Evolutionary conservation across 1,140 invertebrate genomes (phyloP).

Genomic region (Caenorhabditis tropicalis): DNA sequence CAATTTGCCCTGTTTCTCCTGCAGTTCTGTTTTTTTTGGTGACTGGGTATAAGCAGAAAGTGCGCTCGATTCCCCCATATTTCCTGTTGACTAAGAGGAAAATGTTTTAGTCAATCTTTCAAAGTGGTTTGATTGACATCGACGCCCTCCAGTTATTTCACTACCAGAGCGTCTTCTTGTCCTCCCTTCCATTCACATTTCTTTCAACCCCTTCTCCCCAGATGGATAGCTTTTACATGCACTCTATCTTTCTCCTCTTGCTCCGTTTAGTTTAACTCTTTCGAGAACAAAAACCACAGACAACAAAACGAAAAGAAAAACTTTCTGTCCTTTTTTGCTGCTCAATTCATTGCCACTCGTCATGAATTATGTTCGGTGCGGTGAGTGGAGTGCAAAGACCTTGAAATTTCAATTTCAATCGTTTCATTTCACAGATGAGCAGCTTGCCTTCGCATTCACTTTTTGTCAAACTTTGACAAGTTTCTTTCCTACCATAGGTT

Average conservation of each 20-base stretch:
- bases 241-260: neutral
- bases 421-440: conserved; percentile 18
- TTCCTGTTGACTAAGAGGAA: conserved; percentile 35
- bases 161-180: neutral
- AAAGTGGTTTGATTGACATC: conserved; percentile 40
- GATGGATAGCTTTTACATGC: conserved; percentile 33
- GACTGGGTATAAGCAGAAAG: neutral
- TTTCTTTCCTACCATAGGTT: neutral
- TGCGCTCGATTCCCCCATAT: conserved; percentile 3
- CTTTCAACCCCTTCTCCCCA: neutral
- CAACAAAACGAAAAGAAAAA: neutral
- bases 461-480: neutral
- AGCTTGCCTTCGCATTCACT: neutral
- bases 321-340: neutral
- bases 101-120: conserved; percentile 25
- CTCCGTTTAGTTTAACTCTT: neutral
- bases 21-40: neutral
- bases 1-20: neutral
- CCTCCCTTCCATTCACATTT: neutral
- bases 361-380: conserved; percentile 32
- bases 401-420: conserved; percentile 24
- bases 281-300: neutral
- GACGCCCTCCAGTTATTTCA: conserved; percentile 30
- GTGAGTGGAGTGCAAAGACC: conserved; percentile 25
- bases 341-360: neutral